Percentiles rank a stretch among this genome's conserved stretches.
These are phyloP conservation scores for Eurystomus gularis DNA, from an alignment of 2,113 vertebrate species.

Conservation along the genomic window DNA sequence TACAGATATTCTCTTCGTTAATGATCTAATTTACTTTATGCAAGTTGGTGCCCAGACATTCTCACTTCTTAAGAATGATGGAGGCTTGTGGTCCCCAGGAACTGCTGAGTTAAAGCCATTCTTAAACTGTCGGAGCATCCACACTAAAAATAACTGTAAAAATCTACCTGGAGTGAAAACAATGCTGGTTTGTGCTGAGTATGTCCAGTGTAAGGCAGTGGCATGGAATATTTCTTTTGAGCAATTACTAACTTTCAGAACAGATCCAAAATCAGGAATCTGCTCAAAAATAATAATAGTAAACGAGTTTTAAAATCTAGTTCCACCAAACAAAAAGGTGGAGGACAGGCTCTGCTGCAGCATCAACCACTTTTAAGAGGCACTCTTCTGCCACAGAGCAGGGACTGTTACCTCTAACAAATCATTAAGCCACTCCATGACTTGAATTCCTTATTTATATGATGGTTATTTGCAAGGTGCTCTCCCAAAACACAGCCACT, in stretches of 20 bases:
- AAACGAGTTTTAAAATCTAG: not conserved
- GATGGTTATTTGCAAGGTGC: not conserved
- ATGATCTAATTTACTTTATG: not conserved
- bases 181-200: not conserved
- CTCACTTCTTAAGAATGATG: not conserved
- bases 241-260: not conserved
- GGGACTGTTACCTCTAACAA: conserved; percentile 5
- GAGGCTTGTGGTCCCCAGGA: not conserved
- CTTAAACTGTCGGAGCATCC: conserved; percentile 24
- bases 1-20: not conserved
- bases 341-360: not conserved
- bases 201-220: not conserved
- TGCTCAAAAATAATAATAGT: not conserved
- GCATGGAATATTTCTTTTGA: not conserved
- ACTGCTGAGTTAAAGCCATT: conserved; percentile 39
- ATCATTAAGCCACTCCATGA: not conserved
- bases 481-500: not conserved
- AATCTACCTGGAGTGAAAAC: not conserved
- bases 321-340: not conserved
- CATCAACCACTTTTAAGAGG: not conserved
- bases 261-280: not conserved
- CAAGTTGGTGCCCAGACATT: not conserved
- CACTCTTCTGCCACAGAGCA: not conserved
- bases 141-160: conserved; percentile 22
- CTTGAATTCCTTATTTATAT: not conserved